Conservation (phyloP, 2,113 vertebrate species). For the Megaceryle maxima region DNA sequence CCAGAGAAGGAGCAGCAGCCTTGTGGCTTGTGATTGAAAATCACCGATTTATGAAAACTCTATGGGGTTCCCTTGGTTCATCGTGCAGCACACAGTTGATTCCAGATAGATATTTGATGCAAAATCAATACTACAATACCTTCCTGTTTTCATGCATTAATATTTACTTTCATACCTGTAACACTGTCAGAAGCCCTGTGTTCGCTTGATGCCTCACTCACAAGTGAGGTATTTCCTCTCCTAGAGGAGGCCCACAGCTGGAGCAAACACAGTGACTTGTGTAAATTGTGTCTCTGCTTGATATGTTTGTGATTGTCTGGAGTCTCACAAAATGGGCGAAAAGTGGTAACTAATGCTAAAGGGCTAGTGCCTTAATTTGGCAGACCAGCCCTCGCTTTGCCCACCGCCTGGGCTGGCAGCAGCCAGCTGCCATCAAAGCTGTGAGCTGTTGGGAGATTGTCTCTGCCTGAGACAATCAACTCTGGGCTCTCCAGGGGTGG, state of each 20-base stretch:
- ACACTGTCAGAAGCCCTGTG: neutral
- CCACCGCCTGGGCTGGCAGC: neutral
- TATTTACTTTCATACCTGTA: neutral
- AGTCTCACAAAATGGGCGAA: neutral
- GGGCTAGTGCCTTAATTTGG: neutral
- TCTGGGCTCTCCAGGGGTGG: neutral
- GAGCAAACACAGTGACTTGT: neutral
- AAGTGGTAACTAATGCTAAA: neutral
- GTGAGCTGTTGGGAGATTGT: neutral
- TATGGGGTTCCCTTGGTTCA: neutral
- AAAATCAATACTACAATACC: neutral
- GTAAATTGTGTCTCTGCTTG: neutral
- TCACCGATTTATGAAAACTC: neutral
- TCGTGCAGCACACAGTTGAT: neutral
- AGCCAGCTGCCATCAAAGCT: neutral
- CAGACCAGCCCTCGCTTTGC: neutral
- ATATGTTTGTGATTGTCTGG: neutral
- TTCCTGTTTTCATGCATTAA: neutral
- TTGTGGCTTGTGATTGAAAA: neutral
- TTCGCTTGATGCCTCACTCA: neutral
- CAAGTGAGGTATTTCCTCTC: neutral
- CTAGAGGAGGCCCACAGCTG: neutral
- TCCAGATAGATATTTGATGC: neutral
- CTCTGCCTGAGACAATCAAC: fast-evolving
- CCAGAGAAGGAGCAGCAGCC: neutral